Evolutionary conservation across 53 echinoderm and acorn worm genomes (phyloP).

Genomic region (Actinopyga echinites): DNA sequence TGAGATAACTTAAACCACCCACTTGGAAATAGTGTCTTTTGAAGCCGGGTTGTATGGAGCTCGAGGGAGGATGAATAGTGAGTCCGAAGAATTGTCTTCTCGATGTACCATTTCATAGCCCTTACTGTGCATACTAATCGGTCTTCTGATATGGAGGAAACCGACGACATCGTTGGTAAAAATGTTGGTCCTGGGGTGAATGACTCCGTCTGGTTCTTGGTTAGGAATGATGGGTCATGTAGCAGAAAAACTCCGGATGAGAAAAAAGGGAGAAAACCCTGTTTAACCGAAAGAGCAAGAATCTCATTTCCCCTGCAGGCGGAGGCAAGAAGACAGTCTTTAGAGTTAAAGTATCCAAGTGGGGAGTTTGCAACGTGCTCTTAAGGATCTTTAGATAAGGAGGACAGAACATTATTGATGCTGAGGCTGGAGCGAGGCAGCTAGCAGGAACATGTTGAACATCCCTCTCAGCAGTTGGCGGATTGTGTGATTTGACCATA

Average conservation of each 20-base stretch:
- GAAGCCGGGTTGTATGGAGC: no score
- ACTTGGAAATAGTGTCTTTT: no score
- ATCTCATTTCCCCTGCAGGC: constrained; percentile 22
- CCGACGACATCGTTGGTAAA: background rate
- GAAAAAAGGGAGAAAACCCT: constrained; percentile 18
- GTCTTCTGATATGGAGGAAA: background rate
- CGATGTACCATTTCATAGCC: no score
- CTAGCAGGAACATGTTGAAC: background rate
- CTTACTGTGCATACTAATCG: no score
- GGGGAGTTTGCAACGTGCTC: background rate
- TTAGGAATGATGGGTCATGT: background rate
- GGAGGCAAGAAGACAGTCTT: constrained; percentile 25
- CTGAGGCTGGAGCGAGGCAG: background rate
- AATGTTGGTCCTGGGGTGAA: constrained; percentile 5
- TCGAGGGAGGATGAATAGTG: no score
- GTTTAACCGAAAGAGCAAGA: constrained; percentile 21
- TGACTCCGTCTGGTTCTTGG: constrained; percentile 23
- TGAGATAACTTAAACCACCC: no score
- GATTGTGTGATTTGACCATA: background rate
- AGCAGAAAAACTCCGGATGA: background rate
- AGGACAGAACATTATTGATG: constrained; percentile 17
- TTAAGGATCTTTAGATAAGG: background rate
- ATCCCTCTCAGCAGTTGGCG: background rate
- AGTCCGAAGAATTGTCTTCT: no score
- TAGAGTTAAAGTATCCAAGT: background rate